A percentile compares a stretch with the other conserved stretches of the same genome.
Evolutionary conservation across 1,140 invertebrate species (phyloP).

Genomic region (Ips typographus): DNA sequence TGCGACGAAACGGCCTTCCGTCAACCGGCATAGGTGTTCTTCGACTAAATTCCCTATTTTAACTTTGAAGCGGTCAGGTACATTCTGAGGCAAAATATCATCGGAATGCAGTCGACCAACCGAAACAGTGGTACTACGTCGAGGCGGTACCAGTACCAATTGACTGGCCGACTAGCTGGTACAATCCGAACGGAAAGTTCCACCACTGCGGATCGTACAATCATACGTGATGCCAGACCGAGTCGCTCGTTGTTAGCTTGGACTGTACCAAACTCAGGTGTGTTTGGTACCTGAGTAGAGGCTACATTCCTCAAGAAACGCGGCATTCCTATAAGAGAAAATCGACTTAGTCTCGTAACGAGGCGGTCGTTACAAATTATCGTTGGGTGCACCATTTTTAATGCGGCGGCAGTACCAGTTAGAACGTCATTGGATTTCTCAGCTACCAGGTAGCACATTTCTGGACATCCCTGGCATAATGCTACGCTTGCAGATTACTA

Average conservation of each 20-base stretch:
- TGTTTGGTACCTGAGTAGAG: slow-evolving; percentile 49
- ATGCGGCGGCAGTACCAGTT: slow-evolving; percentile 7
- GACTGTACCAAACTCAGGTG: slow-evolving; percentile 51
- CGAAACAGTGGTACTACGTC: slow-evolving; percentile 26
- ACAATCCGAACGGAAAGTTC: slow-evolving; percentile 40
- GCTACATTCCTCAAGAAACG: slow-evolving; percentile 49
- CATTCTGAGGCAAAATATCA: slow-evolving; percentile 50
- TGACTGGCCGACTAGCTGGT: slow-evolving; percentile 38
- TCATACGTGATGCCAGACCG: not conserved
- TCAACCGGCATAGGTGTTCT: slow-evolving; percentile 48
- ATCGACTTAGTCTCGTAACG: slow-evolving; percentile 44
- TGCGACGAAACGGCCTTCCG: slow-evolving; percentile 36
- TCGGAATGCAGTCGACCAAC: slow-evolving; percentile 48
- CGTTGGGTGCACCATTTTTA: slow-evolving; percentile 34
- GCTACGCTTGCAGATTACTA: no score
- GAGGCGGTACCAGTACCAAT: slow-evolving; percentile 25
- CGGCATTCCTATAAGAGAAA: slow-evolving; percentile 50
- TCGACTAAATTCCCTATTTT: slow-evolving; percentile 48
- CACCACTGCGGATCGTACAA: slow-evolving; percentile 20
- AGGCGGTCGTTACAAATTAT: not conserved
- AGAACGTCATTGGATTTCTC: not conserved
- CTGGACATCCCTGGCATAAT: not conserved
- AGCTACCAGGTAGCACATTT: not conserved
- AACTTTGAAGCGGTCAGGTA: slow-evolving; percentile 50
- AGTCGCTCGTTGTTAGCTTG: slow-evolving; percentile 15